Conservation (phyloP, 2,797 vertebrate species). For the Neosilurus mollespiculum region DNA sequence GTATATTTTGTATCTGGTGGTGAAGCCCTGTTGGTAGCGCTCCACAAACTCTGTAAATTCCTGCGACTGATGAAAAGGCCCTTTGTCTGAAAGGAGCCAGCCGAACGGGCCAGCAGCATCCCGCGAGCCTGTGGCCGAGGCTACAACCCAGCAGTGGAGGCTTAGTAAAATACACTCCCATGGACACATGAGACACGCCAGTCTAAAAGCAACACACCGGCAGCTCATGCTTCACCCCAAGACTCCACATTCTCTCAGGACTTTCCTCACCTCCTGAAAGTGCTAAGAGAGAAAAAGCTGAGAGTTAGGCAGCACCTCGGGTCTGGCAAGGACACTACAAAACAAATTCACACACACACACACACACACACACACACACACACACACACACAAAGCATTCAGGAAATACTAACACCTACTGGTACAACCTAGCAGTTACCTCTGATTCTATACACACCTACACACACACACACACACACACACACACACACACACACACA, state of each 20-base stretch:
- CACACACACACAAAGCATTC: no score
- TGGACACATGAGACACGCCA: slow-evolving; percentile 95
- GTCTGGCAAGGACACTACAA: not conserved
- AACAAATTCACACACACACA: no score
- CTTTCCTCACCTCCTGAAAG: slow-evolving; percentile 55
- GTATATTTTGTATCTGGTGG: slow-evolving; percentile 98
- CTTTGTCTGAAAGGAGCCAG: slow-evolving; percentile 97
- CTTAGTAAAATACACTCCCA: slow-evolving; percentile 92
- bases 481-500: no score
- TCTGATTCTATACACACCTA: no score
- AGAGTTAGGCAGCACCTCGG: slow-evolving; percentile 10
- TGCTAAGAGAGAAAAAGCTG: slow-evolving; percentile 32
- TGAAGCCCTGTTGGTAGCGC: slow-evolving; percentile 95
- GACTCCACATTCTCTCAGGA: slow-evolving; percentile 90
- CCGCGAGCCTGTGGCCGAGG: slow-evolving; percentile 81
- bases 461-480: no score
- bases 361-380: no score
- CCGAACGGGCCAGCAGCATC: slow-evolving; percentile 87
- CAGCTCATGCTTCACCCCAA: slow-evolving; percentile 94
- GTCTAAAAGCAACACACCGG: slow-evolving; percentile 91
- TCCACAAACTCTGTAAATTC: slow-evolving; percentile 97
- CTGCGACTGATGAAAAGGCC: slow-evolving; percentile 93
- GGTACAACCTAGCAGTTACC: no score
- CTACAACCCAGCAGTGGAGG: slow-evolving; percentile 83
- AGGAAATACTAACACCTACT: no score